phyloP scores from a whole-genome alignment of 2,888 invertebrate genomes.

The Deilephila porcellus region DNA sequence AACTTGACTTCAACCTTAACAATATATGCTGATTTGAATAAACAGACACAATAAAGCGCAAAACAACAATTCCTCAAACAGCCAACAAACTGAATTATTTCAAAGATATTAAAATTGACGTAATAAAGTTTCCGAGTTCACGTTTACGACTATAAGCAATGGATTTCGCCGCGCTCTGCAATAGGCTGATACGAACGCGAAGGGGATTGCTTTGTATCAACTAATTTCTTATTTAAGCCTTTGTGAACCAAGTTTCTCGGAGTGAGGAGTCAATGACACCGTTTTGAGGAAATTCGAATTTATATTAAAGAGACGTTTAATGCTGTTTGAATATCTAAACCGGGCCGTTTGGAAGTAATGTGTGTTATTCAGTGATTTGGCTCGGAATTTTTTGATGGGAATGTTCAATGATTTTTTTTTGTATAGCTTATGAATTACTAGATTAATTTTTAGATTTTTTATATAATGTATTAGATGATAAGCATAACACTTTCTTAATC shows the following conservation, averaged over 20 bases:
- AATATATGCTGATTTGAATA: too few species aligned
- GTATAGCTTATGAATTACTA: too few species aligned
- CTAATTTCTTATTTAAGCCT: constrained; percentile 23
- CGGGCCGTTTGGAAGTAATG: constrained; percentile 9
- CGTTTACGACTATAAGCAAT: constrained; percentile 22
- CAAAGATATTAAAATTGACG: constrained; percentile 9
- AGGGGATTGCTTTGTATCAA: constrained; percentile 18
- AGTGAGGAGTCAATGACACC: constrained; percentile 6
- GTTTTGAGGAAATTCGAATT: constrained; percentile 7
- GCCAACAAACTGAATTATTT: neutral
- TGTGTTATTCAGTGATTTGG: neutral
- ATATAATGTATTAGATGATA: too few species aligned
- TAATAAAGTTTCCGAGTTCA: constrained; percentile 11
- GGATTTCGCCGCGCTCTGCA: constrained; percentile 18
- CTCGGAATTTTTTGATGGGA: neutral
- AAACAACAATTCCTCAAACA: neutral
- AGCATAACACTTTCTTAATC: too few species aligned
- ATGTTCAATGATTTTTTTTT: neutral
- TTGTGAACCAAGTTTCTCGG: constrained; percentile 14
- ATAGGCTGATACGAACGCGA: constrained; percentile 20
- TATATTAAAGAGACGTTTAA: constrained; percentile 31
- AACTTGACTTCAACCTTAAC: too few species aligned
- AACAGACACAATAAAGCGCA: neutral
- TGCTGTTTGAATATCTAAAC: constrained; percentile 5
- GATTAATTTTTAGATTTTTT: too few species aligned